Evolutionary conservation across 2,888 invertebrate genomes (phyloP), one percentile per base, ranked within the genome.

Genomic region (Hydrotaea cyrtoneurina): DNA sequence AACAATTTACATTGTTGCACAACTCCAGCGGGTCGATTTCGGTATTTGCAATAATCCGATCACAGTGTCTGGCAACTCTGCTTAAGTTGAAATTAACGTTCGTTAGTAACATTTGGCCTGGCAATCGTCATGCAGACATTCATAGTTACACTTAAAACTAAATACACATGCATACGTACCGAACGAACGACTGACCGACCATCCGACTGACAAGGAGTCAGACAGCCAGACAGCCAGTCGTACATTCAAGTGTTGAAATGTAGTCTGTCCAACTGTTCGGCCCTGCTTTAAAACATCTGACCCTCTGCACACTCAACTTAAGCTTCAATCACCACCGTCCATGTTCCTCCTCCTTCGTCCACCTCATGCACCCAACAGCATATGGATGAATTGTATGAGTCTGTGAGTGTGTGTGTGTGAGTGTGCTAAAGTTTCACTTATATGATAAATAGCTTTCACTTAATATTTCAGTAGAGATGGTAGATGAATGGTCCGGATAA

Each of bases 381-480:
- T 31, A 31, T 55, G 39, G 21, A 13, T n/a, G 43, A 59, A 10
- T 69, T 43, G 19, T 39, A 43, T n/a, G 23, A 59, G 7, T 39
- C 21, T 36, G 66, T 43, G 46, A 36, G 15, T 64, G 36, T 53
- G 31, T 53, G 7, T 15, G 31, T 50, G 53, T 57, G 64, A 31
- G 55, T 73, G 72, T 72, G 72, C 36, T 50, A 78, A 78, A 62
- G 75, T 74, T 71, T 74, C 78, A 53, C 75, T 79, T 80, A 87
- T 89, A 90, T 90, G 90, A 90, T 90, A 90, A 90, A 90, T 90
- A 89, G 90, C 90, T 90, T 90, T 90, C 90, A 90, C 90, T 90
- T 90, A 90, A 89, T 90, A 76, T 75, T 71, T 81, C 59, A 81
- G 76, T 73, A 79, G 78, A 79, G 78, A 79, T 73, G 78, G 62